Evolutionary conservation across 2,113 vertebrate species (phyloP).

Genomic region (Phocoena phocoena): DNA sequence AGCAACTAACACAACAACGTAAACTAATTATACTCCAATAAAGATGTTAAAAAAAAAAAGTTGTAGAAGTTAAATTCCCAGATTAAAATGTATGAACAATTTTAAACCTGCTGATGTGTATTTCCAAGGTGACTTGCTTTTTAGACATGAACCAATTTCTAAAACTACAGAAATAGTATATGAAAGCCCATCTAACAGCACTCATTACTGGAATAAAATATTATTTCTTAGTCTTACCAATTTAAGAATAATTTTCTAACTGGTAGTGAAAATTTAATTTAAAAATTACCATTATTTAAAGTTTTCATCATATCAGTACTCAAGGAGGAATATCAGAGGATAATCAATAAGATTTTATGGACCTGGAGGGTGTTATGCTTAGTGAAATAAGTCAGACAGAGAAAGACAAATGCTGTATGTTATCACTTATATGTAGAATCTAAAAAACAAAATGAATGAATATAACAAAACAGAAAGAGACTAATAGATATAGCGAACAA

Average conservation of each 20-base stretch:
- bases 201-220: background rate
- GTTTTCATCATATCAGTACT: background rate
- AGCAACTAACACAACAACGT: no score
- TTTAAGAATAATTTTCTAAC: conserved; percentile 8
- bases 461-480: background rate
- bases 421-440: background rate
- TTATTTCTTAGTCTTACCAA: conserved; percentile 17
- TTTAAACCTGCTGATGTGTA: background rate
- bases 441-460: background rate
- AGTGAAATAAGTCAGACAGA: background rate
- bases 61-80: background rate
- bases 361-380: background rate
- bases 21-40: no score
- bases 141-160: background rate
- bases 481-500: background rate
- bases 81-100: background rate
- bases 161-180: conserved; percentile 12
- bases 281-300: background rate
- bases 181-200: background rate
- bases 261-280: background rate
- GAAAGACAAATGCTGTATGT: background rate
- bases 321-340: background rate
- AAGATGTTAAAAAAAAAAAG: background rate
- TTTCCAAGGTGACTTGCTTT: background rate
- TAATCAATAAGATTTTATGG: background rate